Conservation (phyloP, 2,797 vertebrate genomes). For the Xenentodon cancila region DNA sequence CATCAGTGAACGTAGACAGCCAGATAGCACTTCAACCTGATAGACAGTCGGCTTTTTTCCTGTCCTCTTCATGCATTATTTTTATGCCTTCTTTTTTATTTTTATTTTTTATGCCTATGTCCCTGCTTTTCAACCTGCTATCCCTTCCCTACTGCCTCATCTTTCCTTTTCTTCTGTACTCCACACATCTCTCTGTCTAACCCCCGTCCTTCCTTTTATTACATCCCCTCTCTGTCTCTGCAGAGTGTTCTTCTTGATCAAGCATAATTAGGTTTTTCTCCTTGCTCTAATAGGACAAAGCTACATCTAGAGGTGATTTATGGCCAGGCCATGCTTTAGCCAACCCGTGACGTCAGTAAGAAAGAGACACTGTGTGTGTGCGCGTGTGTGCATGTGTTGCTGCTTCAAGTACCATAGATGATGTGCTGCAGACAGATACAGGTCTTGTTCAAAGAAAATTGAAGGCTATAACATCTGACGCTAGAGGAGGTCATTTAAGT, state of each 20-base stretch:
- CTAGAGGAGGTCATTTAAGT: constrained; percentile 53
- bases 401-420: constrained; percentile 41
- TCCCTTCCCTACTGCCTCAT: constrained; percentile 33
- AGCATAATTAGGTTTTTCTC: constrained; percentile 84
- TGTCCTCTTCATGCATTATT: constrained; percentile 7
- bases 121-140: constrained; percentile 31
- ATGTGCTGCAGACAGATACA: constrained; percentile 51
- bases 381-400: constrained; percentile 25
- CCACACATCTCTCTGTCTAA: constrained; percentile 52
- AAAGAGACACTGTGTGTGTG: constrained; percentile 32
- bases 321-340: constrained; percentile 69
- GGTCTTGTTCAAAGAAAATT: constrained; percentile 62
- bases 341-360: constrained; percentile 66
- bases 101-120: too few species aligned
- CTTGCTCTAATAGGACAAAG: constrained; percentile 82
- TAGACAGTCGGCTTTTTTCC: constrained; percentile 8
- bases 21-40: too few species aligned
- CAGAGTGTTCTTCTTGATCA: constrained; percentile 79
- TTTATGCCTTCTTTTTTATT: too few species aligned
- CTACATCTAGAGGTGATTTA: constrained; percentile 81
- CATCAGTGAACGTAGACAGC: too few species aligned
- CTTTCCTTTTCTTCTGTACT: constrained; percentile 53
- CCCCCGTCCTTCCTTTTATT: constrained; percentile 74
- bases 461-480: constrained; percentile 69
- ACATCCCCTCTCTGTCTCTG: constrained; percentile 66